Conservation (phyloP, 2,797 vertebrate species). For the Pristis pectinata region DNA sequence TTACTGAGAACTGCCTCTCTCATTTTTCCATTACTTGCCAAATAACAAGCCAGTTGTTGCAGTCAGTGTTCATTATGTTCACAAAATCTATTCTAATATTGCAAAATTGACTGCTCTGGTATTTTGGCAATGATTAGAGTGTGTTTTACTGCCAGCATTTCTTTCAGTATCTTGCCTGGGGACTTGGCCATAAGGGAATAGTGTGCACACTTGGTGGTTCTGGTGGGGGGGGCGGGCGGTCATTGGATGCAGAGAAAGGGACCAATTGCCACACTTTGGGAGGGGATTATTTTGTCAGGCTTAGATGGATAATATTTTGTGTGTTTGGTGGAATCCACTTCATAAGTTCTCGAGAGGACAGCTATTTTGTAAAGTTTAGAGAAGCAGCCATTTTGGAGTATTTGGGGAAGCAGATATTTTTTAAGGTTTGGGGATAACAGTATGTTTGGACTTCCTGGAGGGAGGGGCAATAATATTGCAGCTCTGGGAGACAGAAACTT, state of each 20-base stretch:
- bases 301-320: neutral
- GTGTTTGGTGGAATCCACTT: neutral
- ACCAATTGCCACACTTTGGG: too few relatives aligned
- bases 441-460: neutral
- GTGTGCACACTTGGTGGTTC: neutral
- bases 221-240: too few relatives aligned
- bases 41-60: neutral
- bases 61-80: constrained; percentile 21
- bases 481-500: too few relatives aligned
- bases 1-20: neutral
- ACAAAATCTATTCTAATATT: neutral
- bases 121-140: neutral
- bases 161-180: neutral
- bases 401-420: neutral
- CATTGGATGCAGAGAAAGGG: too few relatives aligned
- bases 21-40: neutral
- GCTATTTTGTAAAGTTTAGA: too few relatives aligned
- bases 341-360: too few relatives aligned
- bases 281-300: too few relatives aligned
- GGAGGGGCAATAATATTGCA: neutral
- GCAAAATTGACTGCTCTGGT: constrained; percentile 7
- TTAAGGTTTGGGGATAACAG: too few relatives aligned
- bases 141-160: neutral
- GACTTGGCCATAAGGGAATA: neutral
- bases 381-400: neutral